These are phyloP conservation scores for Pyrochroa serraticornis DNA, from an alignment of 2,888 invertebrate genomes.

Conservation along the genomic window DNA sequence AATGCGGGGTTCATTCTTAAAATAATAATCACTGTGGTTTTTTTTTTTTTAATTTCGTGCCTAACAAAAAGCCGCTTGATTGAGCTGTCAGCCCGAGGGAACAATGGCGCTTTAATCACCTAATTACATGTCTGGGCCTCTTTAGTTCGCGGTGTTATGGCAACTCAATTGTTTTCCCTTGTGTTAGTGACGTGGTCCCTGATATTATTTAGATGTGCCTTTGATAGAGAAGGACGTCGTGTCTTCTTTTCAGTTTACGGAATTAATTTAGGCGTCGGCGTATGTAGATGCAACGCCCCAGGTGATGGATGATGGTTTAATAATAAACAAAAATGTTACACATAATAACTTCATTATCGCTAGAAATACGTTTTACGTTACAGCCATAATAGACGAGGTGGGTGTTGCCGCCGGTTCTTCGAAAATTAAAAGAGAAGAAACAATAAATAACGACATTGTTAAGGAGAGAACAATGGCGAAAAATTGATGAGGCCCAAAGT, in stretches of 20 bases:
- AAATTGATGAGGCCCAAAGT: no score
- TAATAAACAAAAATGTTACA: slow-evolving; percentile 15
- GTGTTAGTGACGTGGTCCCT: slow-evolving; percentile 26
- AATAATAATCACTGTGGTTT: slow-evolving; percentile 51
- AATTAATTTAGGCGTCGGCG: slow-evolving; percentile 13
- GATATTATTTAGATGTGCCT: slow-evolving; percentile 36
- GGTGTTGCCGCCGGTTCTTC: no score
- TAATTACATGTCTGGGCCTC: slow-evolving; percentile 56
- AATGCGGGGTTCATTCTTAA: slow-evolving; percentile 54
- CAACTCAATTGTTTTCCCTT: slow-evolving; percentile 49
- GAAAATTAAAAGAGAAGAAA: no score
- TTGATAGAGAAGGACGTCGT: slow-evolving; percentile 29
- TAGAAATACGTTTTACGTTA: not conserved
- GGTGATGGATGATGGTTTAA: slow-evolving; percentile 15
- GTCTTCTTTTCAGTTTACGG: slow-evolving; percentile 20
- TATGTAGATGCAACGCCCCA: slow-evolving; percentile 12
- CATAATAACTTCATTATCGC: slow-evolving; percentile 24
- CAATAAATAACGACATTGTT: no score
- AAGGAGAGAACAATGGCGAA: no score
- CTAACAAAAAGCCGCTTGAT: slow-evolving; percentile 55
- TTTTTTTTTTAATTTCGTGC: slow-evolving; percentile 45
- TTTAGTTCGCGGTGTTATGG: slow-evolving; percentile 53
- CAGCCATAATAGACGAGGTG: no score
- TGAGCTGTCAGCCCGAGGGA: slow-evolving; percentile 57
- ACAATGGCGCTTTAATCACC: slow-evolving; percentile 58